Evolutionary conservation across 1,140 invertebrate genomes (phyloP), one percentile per base, ranked within the genome.

Genomic region (Aphelenchoides besseyi): DNA sequence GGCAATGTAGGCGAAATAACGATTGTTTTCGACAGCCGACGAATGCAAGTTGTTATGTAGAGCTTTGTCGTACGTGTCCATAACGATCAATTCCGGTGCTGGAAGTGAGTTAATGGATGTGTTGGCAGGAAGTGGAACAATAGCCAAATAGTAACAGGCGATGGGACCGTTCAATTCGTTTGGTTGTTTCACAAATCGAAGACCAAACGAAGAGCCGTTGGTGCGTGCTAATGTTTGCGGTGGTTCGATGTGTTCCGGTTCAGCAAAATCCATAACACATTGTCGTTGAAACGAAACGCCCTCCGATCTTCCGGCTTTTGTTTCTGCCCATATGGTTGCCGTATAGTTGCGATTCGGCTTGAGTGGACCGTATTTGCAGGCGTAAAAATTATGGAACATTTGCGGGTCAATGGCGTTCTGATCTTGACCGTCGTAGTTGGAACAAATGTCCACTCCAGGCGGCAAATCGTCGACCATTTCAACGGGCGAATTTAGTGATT

Each of bases 311-410:
- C 83, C 83, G 8, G 82, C 83, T 16, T 68, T 72, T 55, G 83
- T 83, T 54, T 85, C 79, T 0, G 81, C 82, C 83, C 82, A 85
- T 2, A 83, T 70, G 18, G 81, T 76, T 16, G 81, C 83, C 2
- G 79, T 70, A 63, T 83, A 83, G 69, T 83, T 83, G 8, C 82
- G 74, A 79, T 83, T 83, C n/a, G 82, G 82, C 77, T 83, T 82
- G 18, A 82, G 66, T 12, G 83, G 83, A 2, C 82, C 83, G 63
- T 82, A 83, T 63, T 83, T 82, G 71, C 82, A 83, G 1, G 76
- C 78, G 63, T 73, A 79, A 48, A 84, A 83, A 29, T 80, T 71
- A 3, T 66, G 48, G 18, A 72, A 79, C 12, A 64, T 64, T 16
- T 78, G 52, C 0, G 79, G 73, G 53, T 79, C 70, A 36, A 80